Evolutionary conservation across 2,113 vertebrate species (phyloP).

Genomic region (Hypanus sabinus): DNA sequence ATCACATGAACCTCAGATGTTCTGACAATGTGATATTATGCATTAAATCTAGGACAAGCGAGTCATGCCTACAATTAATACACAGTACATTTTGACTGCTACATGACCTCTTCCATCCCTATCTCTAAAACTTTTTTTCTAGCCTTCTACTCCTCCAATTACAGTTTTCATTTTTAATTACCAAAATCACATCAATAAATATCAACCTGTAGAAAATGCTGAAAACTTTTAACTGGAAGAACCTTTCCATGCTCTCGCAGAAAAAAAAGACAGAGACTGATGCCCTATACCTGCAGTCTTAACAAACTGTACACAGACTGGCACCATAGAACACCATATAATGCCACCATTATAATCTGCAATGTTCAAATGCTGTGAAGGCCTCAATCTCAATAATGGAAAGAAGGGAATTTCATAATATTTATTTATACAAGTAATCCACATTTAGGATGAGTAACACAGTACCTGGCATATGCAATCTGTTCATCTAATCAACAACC

Average conservation of each 20-base stretch:
- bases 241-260: too few species aligned
- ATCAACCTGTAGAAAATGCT: neutral
- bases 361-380: neutral
- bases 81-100: neutral
- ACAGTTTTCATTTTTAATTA: too few species aligned
- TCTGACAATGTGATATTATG: neutral
- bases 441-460: neutral
- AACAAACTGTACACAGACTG: too few species aligned
- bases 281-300: too few species aligned
- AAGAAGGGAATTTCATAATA: neutral
- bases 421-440: neutral
- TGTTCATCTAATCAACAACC: neutral
- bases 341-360: neutral
- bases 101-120: neutral
- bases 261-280: too few species aligned
- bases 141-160: neutral
- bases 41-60: neutral
- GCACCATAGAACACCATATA: neutral
- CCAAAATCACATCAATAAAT: too few species aligned
- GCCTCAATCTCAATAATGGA: neutral
- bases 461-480: neutral
- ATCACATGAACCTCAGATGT: neutral
- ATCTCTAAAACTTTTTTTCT: neutral
- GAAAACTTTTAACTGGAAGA: neutral
- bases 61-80: neutral